A percentile compares a stretch with the other conserved stretches of the same genome.
phyloP scores from a whole-genome alignment of 1,140 invertebrate genomes.

The Atta cephalotes region DNA sequence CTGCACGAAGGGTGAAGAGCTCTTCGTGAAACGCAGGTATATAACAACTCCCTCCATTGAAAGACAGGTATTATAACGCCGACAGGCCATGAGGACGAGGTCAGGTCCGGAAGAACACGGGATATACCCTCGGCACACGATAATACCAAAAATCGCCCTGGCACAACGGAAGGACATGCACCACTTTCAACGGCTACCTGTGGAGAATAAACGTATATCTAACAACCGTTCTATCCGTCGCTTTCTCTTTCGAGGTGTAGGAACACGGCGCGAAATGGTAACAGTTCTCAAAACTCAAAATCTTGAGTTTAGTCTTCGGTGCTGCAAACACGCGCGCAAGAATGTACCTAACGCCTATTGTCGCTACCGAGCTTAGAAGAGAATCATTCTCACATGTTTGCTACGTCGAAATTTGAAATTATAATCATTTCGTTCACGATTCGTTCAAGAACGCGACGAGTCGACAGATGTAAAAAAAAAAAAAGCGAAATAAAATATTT shows the following conservation, averaged over 20 bases:
- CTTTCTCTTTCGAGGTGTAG: constrained; percentile 62
- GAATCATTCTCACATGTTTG: background rate
- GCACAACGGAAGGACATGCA: constrained; percentile 1
- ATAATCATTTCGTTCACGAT: background rate
- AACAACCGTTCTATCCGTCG: constrained; percentile 54
- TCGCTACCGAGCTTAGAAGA: background rate
- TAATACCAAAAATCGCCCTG: constrained; percentile 57
- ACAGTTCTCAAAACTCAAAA: background rate
- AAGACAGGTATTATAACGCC: constrained; percentile 41
- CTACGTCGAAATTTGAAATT: background rate
- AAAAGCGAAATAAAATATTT: constrained; percentile 38
- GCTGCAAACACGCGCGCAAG: too few species aligned
- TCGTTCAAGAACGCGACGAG: background rate
- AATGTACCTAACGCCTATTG: background rate
- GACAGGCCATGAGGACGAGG: constrained; percentile 60
- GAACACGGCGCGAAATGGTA: background rate
- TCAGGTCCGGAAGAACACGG: constrained; percentile 65
- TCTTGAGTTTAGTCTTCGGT: background rate
- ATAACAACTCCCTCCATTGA: constrained; percentile 11
- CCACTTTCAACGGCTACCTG: constrained; percentile 35
- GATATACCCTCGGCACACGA: constrained; percentile 61
- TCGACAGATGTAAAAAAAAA: background rate
- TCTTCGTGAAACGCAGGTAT: constrained; percentile 64
- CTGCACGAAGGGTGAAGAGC: constrained; percentile 23
- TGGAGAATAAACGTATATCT: background rate